Evolutionary conservation across 2,113 vertebrate genomes (phyloP), one percentile per base, ranked within the genome.

Genomic region (Lanius collurio): DNA sequence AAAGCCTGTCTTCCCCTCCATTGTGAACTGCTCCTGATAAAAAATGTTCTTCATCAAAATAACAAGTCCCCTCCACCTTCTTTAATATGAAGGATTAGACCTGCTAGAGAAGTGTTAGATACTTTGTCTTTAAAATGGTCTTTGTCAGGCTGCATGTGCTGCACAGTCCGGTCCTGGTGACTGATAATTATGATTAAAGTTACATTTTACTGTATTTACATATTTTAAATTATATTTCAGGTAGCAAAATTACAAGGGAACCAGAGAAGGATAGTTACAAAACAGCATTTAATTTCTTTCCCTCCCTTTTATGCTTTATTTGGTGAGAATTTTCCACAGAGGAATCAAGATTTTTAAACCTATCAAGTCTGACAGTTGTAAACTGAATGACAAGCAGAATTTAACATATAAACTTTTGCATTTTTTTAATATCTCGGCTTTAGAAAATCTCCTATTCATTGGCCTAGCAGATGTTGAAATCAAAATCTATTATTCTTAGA

Each of bases 21-120:
- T 71, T 84, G 85, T 94, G 80, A 94, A 46, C 63, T 77, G 33
- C 67, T 95, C 81, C 75, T 69, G 82, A 87, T 87, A 89, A 93
- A 90, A 90, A 95, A 83, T 55, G 44, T 6, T 85, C 23, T 70
- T 81, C 71, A 91, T 77, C 70, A 73, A 64, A 89, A 80, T 44
- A 87, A 37, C 26, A 80, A 80, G 50, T 69, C 82, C 27, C 30
- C 24, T 93, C 47, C 21, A 71, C 83, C 27, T 93, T 87, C 67
- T 69, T n/a, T 62, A 64, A 84, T 76, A 65, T 50, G 70, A 91
- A 80, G 42, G 39, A 95, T 87, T 87, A 85, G n/a, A 53, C 33
- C 55, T 46, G n/a, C 47, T 82, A 69, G 46, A 89, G 67, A 69
- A 91, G 23, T 39, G 23, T 46, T 67, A 49, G 49, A 49, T 76